Evolutionary conservation across 2,888 invertebrate species (phyloP).

Genomic region (Scaptomyza cyrtandrae): DNA sequence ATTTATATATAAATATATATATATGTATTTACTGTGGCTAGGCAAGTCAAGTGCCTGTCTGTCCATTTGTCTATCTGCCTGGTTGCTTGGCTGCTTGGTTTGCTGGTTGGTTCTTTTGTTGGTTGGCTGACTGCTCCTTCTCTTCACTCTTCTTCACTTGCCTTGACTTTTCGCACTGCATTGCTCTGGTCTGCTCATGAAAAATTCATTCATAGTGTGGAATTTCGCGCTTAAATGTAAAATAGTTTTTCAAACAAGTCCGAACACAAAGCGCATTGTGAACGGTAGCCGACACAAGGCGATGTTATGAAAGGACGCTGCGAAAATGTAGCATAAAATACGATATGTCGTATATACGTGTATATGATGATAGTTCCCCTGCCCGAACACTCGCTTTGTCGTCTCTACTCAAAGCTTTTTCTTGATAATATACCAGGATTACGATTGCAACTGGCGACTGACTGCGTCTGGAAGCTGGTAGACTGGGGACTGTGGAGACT

Average conservation of each 20-base stretch:
- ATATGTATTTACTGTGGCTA: conserved; percentile 11
- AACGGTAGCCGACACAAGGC: conserved; percentile 63
- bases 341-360: conserved; percentile 40
- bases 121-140: conserved; percentile 18
- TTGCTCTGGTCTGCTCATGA: conserved; percentile 56
- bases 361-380: conserved; percentile 20
- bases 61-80: conserved; percentile 19
- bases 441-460: conserved; percentile 33
- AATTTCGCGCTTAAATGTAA: conserved; percentile 80
- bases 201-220: conserved; percentile 80
- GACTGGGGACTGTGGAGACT: conserved; percentile 7
- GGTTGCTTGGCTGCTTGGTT: not conserved
- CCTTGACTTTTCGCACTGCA: not conserved
- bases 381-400: not conserved
- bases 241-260: conserved; percentile 81
- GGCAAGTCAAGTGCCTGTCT: conserved; percentile 67
- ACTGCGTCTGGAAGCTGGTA: conserved; percentile 3
- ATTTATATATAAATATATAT: not conserved
- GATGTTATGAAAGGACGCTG: conserved; percentile 75
- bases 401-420: not conserved
- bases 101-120: too few relatives aligned
- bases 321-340: conserved; percentile 65
- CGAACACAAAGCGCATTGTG: conserved; percentile 80
- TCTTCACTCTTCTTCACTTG: not conserved
- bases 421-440: conserved; percentile 35